Evolutionary conservation across 1,140 invertebrate species (phyloP).

Genomic region (Drosophila punjabiensis): DNA sequence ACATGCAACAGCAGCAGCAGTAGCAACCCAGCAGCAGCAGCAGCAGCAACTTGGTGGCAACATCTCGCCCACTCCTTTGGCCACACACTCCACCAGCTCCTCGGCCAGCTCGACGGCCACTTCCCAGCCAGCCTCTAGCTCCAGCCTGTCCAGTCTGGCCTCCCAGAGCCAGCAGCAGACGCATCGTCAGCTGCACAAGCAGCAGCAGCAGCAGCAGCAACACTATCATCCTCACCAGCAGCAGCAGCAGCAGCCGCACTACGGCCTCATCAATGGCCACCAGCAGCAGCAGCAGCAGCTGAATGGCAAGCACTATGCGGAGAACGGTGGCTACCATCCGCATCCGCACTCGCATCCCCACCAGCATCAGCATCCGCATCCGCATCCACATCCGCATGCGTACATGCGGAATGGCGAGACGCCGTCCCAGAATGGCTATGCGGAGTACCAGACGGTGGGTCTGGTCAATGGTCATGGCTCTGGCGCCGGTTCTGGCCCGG

Average conservation of each 20-base stretch:
- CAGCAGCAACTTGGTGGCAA: conserved; percentile 63
- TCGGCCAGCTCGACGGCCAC: conserved; percentile 80
- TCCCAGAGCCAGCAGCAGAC: conserved; percentile 80
- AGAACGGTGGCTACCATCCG: conserved; percentile 60
- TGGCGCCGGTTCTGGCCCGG: conserved; percentile 1
- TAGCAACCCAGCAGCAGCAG: conserved; percentile 28
- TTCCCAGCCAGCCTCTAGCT: conserved; percentile 81
- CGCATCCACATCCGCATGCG: conserved; percentile 41
- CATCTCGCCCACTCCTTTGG: conserved; percentile 68
- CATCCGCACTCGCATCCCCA: conserved; percentile 31
- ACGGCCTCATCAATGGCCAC: conserved; percentile 72
- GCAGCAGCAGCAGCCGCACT: conserved; percentile 56
- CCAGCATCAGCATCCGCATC: conserved; percentile 38
- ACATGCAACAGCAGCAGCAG: conserved; percentile 46
- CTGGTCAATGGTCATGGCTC: conserved; percentile 64
- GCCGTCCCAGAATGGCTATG: conserved; percentile 35
- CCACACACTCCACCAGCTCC: conserved; percentile 78
- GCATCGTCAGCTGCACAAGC: conserved; percentile 55
- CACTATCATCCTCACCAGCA: conserved; percentile 67
- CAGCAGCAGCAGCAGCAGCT: conserved; percentile 64
- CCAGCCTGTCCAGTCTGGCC: conserved; percentile 75
- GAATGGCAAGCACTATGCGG: conserved; percentile 51
- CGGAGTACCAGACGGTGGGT: conserved; percentile 36
- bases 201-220: conserved; percentile 63
- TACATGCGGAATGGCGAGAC: conserved; percentile 50